Evolutionary conservation across 2,113 vertebrate species (phyloP).

Genomic region (Poecilia latipinna): DNA sequence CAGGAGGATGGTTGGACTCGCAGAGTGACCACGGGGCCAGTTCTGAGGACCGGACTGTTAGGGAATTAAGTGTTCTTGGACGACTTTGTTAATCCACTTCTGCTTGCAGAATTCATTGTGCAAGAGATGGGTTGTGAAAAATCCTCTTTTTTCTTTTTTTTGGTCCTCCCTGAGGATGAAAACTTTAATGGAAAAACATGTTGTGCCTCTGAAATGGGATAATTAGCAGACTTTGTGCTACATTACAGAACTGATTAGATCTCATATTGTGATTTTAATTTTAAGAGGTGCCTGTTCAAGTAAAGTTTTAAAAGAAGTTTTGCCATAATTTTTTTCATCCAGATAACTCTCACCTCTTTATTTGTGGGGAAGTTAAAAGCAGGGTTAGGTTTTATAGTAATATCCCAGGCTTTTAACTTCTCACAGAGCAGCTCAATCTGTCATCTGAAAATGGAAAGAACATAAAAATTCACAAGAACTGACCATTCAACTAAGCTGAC

Average conservation of each 20-base stretch:
- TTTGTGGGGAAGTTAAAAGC: background rate
- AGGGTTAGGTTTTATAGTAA: background rate
- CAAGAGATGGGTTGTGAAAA: slow-evolving; percentile 8
- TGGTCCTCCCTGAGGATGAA: slow-evolving; percentile 2
- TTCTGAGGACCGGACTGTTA: slow-evolving; percentile 4
- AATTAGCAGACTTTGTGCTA: slow-evolving; percentile 9
- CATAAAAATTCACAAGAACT: no score
- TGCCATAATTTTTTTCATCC: background rate
- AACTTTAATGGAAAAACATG: slow-evolving; percentile 27
- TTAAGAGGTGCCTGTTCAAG: slow-evolving; percentile 14
- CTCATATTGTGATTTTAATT: slow-evolving; percentile 19
- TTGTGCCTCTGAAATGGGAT: slow-evolving; percentile 31
- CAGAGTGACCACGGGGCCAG: slow-evolving; percentile 39
- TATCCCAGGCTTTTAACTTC: background rate
- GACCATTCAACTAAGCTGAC: background rate
- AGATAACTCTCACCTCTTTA: background rate
- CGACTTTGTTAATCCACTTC: slow-evolving; percentile 2
- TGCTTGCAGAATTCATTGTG: background rate
- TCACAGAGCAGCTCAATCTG: background rate
- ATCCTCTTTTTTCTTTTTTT: background rate
- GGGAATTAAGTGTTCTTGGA: slow-evolving; percentile 22
- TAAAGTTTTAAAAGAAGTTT: background rate
- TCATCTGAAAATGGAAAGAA: no score
- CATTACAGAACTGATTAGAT: slow-evolving; percentile 21
- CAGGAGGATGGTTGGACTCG: slow-evolving; percentile 90